phyloP scores from a whole-genome alignment of 2,113 vertebrate genomes.

The Tonatia bakeri region DNA sequence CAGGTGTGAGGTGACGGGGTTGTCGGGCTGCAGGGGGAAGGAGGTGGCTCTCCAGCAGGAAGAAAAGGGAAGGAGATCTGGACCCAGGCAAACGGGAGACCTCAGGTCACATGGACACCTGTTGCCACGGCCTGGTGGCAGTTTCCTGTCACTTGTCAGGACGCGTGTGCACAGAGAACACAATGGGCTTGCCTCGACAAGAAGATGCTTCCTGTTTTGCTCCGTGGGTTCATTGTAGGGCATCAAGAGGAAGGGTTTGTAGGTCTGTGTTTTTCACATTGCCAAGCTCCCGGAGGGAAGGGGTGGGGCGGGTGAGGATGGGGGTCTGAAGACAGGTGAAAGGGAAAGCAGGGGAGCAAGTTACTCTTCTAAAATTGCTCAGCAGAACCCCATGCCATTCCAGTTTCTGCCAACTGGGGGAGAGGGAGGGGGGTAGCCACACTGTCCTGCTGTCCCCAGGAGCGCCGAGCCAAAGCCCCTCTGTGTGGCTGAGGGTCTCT shows the following conservation, averaged over 20 bases:
- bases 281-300: not conserved
- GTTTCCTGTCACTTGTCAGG: conserved; percentile 61
- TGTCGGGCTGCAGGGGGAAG: not conserved
- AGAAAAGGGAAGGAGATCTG: not conserved
- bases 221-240: conserved; percentile 22
- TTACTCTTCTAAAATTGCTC: not conserved
- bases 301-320: not conserved
- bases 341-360: not conserved
- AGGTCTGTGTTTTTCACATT: conserved; percentile 53
- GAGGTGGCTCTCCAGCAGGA: not conserved
- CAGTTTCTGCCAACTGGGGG: not conserved
- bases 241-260: conserved; percentile 12
- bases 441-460: not conserved
- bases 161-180: not conserved
- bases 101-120: conserved; percentile 46
- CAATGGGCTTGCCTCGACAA: conserved; percentile 39
- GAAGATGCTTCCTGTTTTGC: conserved; percentile 75
- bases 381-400: not conserved
- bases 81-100: not conserved
- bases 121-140: not conserved
- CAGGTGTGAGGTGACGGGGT: not conserved
- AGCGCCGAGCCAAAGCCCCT: not conserved
- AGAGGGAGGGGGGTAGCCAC: not conserved
- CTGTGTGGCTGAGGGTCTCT: no score
- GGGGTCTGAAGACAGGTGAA: not conserved